A percentile compares a stretch with the other conserved stretches of the same genome.
Conservation (phyloP, 2,113 vertebrate genomes). For the Benitochromis conjunctus region DNA sequence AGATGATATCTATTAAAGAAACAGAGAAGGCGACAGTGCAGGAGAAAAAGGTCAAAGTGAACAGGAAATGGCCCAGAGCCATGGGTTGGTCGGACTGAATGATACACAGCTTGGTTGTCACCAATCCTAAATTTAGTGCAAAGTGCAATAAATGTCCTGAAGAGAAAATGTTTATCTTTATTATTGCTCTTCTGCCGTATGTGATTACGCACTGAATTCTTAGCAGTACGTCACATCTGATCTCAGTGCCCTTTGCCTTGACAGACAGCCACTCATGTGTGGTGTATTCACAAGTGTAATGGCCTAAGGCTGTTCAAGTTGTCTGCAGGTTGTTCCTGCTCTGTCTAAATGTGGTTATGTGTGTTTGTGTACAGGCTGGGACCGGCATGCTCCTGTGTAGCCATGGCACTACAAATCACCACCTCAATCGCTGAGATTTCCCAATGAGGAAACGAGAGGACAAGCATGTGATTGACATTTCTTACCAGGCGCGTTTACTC, state of each 20-base stretch:
- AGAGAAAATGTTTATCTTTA: constrained; percentile 53
- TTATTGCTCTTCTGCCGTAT: constrained; percentile 6
- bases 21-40: neutral
- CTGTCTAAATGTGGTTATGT: neutral
- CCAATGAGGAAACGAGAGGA: neutral
- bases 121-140: constrained; percentile 50
- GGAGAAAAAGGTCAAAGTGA: constrained; percentile 52
- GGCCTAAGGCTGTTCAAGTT: constrained; percentile 25
- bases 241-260: neutral
- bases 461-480: constrained; percentile 8
- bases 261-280: constrained; percentile 5
- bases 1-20: neutral
- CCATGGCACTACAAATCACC: constrained; percentile 32
- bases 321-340: constrained; percentile 25
- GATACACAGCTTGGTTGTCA: constrained; percentile 13
- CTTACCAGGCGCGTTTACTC: neutral
- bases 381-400: constrained; percentile 23
- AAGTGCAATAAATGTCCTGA: constrained; percentile 42
- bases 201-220: constrained; percentile 19
- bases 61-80: constrained; percentile 57
- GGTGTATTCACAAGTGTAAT: neutral
- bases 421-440: neutral
- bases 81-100: constrained; percentile 2
- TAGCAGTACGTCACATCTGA: constrained; percentile 18
- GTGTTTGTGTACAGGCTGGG: neutral